Percentiles rank a stretch among this genome's conserved stretches.
These are phyloP conservation scores for Beroe ovata DNA, from an alignment of 37 sponge, comb jelly and placozoan species.

Conservation along the genomic window DNA sequence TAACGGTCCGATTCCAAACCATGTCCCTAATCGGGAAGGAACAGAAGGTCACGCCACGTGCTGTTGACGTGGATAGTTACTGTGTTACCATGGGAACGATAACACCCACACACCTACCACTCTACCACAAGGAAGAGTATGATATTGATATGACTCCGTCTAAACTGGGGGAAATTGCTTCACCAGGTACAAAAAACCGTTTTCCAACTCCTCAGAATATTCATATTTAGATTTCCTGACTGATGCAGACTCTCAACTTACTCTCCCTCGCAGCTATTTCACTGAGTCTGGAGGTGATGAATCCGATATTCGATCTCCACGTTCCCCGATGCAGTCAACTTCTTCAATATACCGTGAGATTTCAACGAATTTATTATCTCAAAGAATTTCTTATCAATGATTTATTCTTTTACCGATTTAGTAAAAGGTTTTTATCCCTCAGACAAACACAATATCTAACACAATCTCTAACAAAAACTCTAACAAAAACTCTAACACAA, in stretches of 20 bases:
- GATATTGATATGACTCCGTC: constrained; percentile 46
- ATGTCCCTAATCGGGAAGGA: background rate
- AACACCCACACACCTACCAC: constrained; percentile 19
- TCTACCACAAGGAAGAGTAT: constrained; percentile 36
- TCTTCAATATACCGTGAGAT: constrained; percentile 20
- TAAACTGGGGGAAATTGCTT: constrained; percentile 15
- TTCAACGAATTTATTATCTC: too few relatives aligned
- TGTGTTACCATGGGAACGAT: constrained; percentile 23
- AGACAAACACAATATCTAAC: too few relatives aligned
- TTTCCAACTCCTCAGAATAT: too few relatives aligned
- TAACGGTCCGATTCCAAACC: constrained; percentile 37
- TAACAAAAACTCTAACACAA: too few relatives aligned
- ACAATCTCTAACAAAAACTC: too few relatives aligned
- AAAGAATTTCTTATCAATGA: too few relatives aligned
- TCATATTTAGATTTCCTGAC: too few relatives aligned
- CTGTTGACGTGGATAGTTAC: background rate
- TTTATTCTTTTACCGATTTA: too few relatives aligned
- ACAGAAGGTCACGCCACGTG: background rate
- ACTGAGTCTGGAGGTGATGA: background rate
- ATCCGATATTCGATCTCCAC: constrained; percentile 43
- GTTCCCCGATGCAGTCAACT: constrained; percentile 23
- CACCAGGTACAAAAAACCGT: too few relatives aligned
- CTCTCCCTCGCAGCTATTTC: constrained; percentile 7
- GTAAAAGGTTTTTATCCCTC: too few relatives aligned
- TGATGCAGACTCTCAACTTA: too few relatives aligned